These are phyloP conservation scores for Clavelina lepadiformis DNA, from an alignment of 23 tunicate genomes.

Conservation along the genomic window DNA sequence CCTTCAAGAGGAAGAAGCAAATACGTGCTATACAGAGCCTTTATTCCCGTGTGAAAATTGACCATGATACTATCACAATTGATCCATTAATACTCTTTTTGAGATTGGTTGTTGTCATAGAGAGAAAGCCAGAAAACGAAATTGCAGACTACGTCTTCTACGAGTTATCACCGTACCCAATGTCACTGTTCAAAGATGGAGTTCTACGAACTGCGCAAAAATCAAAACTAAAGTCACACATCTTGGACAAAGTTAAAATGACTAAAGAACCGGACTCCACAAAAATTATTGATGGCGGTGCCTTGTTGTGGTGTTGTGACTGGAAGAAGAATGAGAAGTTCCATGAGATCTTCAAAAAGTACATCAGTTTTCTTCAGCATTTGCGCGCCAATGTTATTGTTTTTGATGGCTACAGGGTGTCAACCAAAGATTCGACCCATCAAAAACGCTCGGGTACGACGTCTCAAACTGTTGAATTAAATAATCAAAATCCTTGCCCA, in stretches of 20 bases:
- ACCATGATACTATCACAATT: too few relatives aligned
- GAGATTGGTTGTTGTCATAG: not conserved
- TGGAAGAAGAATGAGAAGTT: not conserved
- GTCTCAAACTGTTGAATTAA: not conserved
- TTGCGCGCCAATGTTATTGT: not conserved
- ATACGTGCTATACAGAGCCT: too few relatives aligned
- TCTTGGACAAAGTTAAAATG: too few relatives aligned
- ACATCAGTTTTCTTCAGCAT: slow-evolving; percentile 1
- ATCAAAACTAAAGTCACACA: too few relatives aligned
- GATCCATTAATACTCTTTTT: slow-evolving; percentile 1
- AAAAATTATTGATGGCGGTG: slow-evolving; percentile 13
- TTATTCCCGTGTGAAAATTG: too few relatives aligned
- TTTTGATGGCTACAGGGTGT: slow-evolving; percentile 5
- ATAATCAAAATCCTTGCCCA: not conserved
- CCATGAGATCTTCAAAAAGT: not conserved
- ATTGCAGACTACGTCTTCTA: not conserved
- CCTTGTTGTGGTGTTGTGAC: not conserved
- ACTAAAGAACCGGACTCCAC: too few relatives aligned
- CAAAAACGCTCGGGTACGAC: not conserved
- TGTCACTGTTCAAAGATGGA: slow-evolving; percentile 1
- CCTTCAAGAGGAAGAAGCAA: too few relatives aligned
- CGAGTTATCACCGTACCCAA: not conserved
- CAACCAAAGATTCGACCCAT: too few relatives aligned
- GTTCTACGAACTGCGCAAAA: too few relatives aligned
- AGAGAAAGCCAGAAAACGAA: slow-evolving; percentile 1